Evolutionary conservation across 2,888 invertebrate genomes (phyloP).

Genomic region (Eristalis tenax): DNA sequence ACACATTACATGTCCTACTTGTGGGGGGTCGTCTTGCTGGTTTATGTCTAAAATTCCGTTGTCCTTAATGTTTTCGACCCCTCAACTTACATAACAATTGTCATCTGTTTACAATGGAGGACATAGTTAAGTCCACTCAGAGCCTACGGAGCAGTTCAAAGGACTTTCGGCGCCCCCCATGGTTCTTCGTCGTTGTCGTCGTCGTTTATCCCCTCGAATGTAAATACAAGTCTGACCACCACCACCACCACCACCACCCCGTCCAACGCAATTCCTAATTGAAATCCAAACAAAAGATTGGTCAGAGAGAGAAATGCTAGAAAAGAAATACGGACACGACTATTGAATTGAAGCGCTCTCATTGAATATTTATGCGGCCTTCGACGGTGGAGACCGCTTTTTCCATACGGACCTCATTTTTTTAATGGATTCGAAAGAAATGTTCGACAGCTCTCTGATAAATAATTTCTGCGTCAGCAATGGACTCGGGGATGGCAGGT

Average conservation of each 20-base stretch:
- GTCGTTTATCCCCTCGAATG: constrained; percentile 30
- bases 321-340: constrained; percentile 12
- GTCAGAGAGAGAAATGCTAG: not conserved
- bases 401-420: not conserved
- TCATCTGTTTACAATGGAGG: constrained; percentile 16
- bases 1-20: not conserved
- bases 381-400: not conserved
- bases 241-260: constrained; percentile 2
- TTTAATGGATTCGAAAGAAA: not conserved
- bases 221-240: constrained; percentile 15
- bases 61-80: not conserved
- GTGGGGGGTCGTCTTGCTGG: not conserved
- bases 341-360: constrained; percentile 32
- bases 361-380: constrained; percentile 57
- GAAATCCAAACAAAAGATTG: constrained; percentile 57
- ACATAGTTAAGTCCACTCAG: constrained; percentile 12
- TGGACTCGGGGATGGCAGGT: not conserved
- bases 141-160: constrained; percentile 9
- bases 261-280: constrained; percentile 44
- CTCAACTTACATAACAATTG: not conserved
- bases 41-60: not conserved
- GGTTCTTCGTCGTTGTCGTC: not conserved
- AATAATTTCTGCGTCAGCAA: not conserved
- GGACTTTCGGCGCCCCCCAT: not conserved
- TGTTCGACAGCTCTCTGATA: not conserved